A percentile compares a stretch with the other conserved stretches of the same genome.
These are phyloP conservation scores for Panzeria rudis DNA, from an alignment of 2,888 invertebrate species.

Conservation along the genomic window DNA sequence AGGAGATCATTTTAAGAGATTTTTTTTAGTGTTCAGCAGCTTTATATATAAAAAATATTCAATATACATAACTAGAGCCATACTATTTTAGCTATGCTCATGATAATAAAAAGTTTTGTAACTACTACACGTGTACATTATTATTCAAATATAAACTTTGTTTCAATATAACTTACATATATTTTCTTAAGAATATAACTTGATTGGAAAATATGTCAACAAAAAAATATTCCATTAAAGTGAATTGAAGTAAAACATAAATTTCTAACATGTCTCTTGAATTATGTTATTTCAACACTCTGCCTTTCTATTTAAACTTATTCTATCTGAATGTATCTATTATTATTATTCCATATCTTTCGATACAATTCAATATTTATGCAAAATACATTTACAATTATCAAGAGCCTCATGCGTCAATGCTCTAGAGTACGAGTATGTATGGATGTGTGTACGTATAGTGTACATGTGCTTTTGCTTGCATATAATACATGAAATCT, in stretches of 20 bases:
- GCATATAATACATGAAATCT: constrained; percentile 10
- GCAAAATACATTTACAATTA: constrained; percentile 51
- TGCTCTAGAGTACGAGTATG: background rate
- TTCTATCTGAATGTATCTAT: background rate
- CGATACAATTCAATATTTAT: constrained; percentile 52
- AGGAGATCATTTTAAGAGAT: too few relatives aligned
- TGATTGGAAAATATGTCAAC: constrained; percentile 11
- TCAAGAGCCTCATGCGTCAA: constrained; percentile 38
- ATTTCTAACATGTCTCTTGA: constrained; percentile 16
- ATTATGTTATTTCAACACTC: constrained; percentile 4
- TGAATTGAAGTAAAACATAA: constrained; percentile 21
- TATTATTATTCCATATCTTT: constrained; percentile 25
- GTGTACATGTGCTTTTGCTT: background rate
- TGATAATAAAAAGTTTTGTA: too few relatives aligned
- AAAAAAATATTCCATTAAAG: constrained; percentile 28
- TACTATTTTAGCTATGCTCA: too few relatives aligned
- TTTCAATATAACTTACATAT: background rate
- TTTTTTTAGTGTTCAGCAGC: too few relatives aligned
- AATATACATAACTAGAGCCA: too few relatives aligned
- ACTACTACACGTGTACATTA: background rate
- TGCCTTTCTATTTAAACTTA: background rate
- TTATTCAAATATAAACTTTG: background rate
- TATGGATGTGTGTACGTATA: background rate
- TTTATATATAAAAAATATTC: too few relatives aligned
- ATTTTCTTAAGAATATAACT: background rate